phyloP scores from a whole-genome alignment of 2,888 invertebrate species.

The Ypsolopha sequella region DNA sequence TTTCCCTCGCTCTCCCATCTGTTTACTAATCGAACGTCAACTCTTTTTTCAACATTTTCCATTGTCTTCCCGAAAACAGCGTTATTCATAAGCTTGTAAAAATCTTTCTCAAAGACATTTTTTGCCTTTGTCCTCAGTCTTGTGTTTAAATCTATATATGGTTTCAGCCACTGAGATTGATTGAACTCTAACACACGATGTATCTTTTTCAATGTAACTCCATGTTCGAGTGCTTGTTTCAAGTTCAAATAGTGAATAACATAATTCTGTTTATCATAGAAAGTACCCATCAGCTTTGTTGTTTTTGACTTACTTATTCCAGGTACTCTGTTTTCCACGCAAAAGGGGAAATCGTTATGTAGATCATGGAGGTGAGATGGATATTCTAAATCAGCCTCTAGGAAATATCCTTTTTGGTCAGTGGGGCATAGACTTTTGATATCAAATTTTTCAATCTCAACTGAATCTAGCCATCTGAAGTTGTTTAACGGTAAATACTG shows the following conservation, averaged over 20 bases:
- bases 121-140: no score
- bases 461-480: slow-evolving; percentile 22
- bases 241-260: slow-evolving; percentile 22
- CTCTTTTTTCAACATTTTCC: no score
- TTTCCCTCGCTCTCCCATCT: no score
- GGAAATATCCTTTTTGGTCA: slow-evolving; percentile 15
- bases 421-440: slow-evolving; percentile 6
- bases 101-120: no score
- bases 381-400: slow-evolving; percentile 24
- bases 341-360: slow-evolving; percentile 11
- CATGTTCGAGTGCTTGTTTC: slow-evolving; percentile 17
- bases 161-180: no score
- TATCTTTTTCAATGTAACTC: slow-evolving; percentile 20
- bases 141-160: no score
- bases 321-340: background rate
- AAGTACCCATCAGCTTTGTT: slow-evolving; percentile 16
- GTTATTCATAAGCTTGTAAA: no score
- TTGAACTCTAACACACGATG: slow-evolving; percentile 26
- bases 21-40: no score
- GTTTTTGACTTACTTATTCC: background rate
- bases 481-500: slow-evolving; percentile 19
- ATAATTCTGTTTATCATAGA: slow-evolving; percentile 16
- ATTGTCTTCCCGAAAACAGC: no score
- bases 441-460: slow-evolving; percentile 8
- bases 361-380: slow-evolving; percentile 18